phyloP scores from a whole-genome alignment of 2,888 invertebrate species.

The Neocrepidodera transversa region DNA sequence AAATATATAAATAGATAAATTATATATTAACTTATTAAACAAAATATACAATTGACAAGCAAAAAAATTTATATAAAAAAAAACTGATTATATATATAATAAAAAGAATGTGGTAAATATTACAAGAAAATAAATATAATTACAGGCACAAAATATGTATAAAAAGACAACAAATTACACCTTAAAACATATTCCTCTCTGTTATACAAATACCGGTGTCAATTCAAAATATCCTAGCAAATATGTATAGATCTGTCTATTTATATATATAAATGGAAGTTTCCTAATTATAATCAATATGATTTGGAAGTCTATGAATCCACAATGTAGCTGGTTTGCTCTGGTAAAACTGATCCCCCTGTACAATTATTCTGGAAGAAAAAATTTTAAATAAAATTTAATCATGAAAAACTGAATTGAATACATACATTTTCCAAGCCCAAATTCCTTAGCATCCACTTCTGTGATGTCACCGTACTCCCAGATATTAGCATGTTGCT shows the following conservation, averaged over 20 bases:
- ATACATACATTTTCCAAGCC: conserved; percentile 56
- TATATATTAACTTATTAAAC: conserved; percentile 7
- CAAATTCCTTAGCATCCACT: conserved; percentile 83
- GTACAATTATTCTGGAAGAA: conserved; percentile 28
- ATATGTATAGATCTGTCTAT: conserved; percentile 32
- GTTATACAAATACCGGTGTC: conserved; percentile 17
- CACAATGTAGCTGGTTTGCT: conserved; percentile 37
- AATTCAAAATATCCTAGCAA: conserved; percentile 32
- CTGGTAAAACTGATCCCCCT: conserved; percentile 39
- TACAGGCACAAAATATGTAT: conserved; percentile 6
- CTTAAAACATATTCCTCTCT: conserved; percentile 14
- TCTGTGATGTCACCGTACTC: conserved; percentile 98
- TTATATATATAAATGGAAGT: conserved; percentile 36
- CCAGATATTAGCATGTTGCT: conserved; percentile 90
- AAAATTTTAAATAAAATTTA: conserved; percentile 1
- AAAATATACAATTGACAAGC: conserved; percentile 13
- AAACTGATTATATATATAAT: not conserved
- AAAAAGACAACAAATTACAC: conserved; percentile 20
- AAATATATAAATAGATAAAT: conserved; percentile 25
- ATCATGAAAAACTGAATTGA: not conserved
- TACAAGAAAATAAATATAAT: conserved; percentile 15
- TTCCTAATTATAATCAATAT: conserved; percentile 37
- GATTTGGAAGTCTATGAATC: conserved; percentile 36
- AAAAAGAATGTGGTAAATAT: conserved; percentile 3
- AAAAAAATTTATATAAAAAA: conserved; percentile 10